Evolutionary conservation across 2,888 invertebrate genomes (phyloP).

Genomic region (Neria commutata): DNA sequence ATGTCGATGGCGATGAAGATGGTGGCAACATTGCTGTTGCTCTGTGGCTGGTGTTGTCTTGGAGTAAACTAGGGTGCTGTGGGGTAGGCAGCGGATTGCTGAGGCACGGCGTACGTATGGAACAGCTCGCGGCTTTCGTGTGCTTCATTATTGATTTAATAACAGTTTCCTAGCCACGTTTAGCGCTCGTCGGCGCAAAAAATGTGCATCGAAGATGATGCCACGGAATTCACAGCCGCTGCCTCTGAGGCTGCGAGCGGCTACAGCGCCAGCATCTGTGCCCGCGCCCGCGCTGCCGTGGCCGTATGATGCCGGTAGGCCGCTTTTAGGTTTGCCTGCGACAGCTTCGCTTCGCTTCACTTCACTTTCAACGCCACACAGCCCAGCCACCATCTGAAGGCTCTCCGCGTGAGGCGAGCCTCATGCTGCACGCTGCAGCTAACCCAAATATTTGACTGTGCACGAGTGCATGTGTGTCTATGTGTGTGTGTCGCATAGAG

Average conservation of each 20-base stretch:
- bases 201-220: conserved; percentile 25
- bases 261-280: conserved; percentile 3
- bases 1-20: neutral
- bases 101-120: neutral
- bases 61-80: too few species aligned
- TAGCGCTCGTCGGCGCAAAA: conserved; percentile 41
- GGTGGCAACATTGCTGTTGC: neutral
- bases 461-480: neutral
- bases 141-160: conserved; percentile 59
- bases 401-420: neutral
- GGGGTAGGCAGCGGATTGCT: neutral
- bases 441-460: conserved; percentile 26
- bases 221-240: conserved; percentile 27
- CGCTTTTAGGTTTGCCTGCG: neutral
- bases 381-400: neutral
- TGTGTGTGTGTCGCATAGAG: neutral
- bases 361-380: neutral
- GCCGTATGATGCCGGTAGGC: conserved; percentile 12
- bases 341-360: neutral
- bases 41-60: conserved; percentile 20
- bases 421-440: conserved; percentile 6
- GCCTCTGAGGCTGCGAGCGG: conserved; percentile 13
- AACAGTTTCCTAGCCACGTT: conserved; percentile 52
- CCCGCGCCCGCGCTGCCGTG: too few species aligned
- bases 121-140: conserved; percentile 43